Conservation (phyloP, 1,140 invertebrate species). For the Bilobella aurantiaca region DNA sequence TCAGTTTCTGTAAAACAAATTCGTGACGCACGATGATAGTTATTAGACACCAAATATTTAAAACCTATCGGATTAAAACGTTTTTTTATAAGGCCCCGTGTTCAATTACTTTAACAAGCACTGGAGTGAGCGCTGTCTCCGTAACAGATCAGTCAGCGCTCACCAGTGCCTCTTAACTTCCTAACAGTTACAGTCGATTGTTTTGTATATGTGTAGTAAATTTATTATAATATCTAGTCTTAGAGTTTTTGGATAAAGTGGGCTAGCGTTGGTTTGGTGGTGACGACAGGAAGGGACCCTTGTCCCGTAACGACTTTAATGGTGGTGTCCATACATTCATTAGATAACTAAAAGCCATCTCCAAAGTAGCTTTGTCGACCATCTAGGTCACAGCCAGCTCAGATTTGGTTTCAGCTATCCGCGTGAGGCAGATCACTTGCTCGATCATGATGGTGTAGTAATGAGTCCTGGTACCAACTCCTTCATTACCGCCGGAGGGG, state of each 20-base stretch:
- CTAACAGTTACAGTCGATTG: background rate
- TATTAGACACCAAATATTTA: background rate
- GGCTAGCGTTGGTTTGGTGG: background rate
- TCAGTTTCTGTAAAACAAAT: background rate
- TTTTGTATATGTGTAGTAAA: background rate
- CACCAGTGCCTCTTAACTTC: too few relatives aligned
- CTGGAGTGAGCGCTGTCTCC: too few relatives aligned
- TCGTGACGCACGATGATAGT: background rate
- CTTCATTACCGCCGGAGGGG: slow-evolving; percentile 1
- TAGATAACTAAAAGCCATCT: too few relatives aligned
- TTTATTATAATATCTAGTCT: background rate
- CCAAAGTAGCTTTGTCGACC: too few relatives aligned
- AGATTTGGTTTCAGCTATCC: too few relatives aligned
- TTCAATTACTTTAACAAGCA: background rate
- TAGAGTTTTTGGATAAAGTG: background rate
- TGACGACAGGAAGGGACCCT: background rate
- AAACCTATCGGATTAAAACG: background rate
- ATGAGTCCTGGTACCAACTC: background rate
- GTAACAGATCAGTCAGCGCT: too few relatives aligned
- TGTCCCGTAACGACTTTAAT: too few relatives aligned
- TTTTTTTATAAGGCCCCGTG: background rate
- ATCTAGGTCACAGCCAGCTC: too few relatives aligned
- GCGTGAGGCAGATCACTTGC: too few relatives aligned
- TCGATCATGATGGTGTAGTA: background rate
- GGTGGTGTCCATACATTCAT: too few relatives aligned